phyloP scores from a whole-genome alignment of 2,888 invertebrate species.

The Dryocosmus kuriphilus region DNA sequence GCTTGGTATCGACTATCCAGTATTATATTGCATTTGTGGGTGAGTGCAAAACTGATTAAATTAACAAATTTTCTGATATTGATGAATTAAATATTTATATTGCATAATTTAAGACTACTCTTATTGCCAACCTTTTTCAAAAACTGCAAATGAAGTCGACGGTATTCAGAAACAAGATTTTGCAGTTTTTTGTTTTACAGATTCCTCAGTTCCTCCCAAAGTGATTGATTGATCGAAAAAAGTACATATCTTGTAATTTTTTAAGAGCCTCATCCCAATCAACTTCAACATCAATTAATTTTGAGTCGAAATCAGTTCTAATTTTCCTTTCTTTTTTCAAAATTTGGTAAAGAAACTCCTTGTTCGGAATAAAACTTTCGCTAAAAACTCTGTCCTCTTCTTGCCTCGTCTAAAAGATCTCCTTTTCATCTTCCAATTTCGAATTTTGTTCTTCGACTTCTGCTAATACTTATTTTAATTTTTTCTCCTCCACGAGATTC shows the following conservation, averaged over 20 bases:
- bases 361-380: constrained; percentile 48
- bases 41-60: constrained; percentile 66
- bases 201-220: constrained; percentile 64
- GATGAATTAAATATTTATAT: neutral
- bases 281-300: constrained; percentile 47
- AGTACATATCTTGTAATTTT: constrained; percentile 49
- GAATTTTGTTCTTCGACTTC: constrained; percentile 46
- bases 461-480: constrained; percentile 40
- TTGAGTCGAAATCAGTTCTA: constrained; percentile 43
- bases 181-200: constrained; percentile 65
- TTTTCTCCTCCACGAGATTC: constrained; percentile 54
- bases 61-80: neutral
- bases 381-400: constrained; percentile 53
- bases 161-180: constrained; percentile 56
- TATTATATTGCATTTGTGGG: constrained; percentile 92
- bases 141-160: constrained; percentile 47
- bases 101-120: neutral
- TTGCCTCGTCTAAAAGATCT: constrained; percentile 41
- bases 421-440: constrained; percentile 55
- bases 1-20: constrained; percentile 92
- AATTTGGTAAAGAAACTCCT: constrained; percentile 46
- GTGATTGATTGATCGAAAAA: constrained; percentile 47
- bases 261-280: constrained; percentile 54
- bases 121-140: constrained; percentile 16
- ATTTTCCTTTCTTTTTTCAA: constrained; percentile 41